These are phyloP conservation scores for Saxidomus purpurata DNA, from an alignment of 1,140 invertebrate genomes.

Conservation along the genomic window DNA sequence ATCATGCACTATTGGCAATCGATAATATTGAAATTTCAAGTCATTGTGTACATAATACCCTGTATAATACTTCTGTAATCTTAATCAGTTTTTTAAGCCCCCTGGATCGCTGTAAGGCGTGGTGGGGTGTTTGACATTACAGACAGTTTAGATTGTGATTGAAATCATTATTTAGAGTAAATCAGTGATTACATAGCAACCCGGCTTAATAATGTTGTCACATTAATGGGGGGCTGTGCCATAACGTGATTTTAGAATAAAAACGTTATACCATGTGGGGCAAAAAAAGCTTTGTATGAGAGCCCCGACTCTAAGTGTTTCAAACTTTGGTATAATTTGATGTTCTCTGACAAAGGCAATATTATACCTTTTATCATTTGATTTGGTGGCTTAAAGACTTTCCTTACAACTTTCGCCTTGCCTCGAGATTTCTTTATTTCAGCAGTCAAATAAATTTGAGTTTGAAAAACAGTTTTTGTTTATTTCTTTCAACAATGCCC, in stretches of 20 bases:
- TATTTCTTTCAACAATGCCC: too few relatives aligned
- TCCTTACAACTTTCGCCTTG: too few relatives aligned
- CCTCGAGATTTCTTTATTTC: too few relatives aligned
- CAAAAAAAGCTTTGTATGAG: neutral
- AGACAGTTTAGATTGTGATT: conserved; percentile 30
- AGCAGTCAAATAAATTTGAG: too few relatives aligned
- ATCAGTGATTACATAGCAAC: conserved; percentile 54
- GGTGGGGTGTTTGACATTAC: conserved; percentile 46
- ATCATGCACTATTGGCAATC: conserved; percentile 32
- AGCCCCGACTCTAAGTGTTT: neutral
- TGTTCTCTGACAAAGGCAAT: too few relatives aligned
- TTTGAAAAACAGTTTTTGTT: too few relatives aligned
- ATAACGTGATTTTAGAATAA: neutral
- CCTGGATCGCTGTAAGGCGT: conserved; percentile 55
- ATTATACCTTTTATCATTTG: too few relatives aligned
- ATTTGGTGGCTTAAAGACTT: too few relatives aligned
- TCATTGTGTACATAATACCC: conserved; percentile 41
- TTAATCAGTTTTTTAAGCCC: conserved; percentile 58
- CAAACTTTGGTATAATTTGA: too few relatives aligned
- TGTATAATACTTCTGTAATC: conserved; percentile 52
- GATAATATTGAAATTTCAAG: conserved; percentile 52
- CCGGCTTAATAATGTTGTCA: conserved; percentile 27
- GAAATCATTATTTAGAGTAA: conserved; percentile 22
- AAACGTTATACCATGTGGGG: neutral
- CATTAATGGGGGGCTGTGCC: neutral